These are phyloP conservation scores for Crotophaga sulcirostris DNA, from an alignment of 2,113 vertebrate species.

Conservation along the genomic window DNA sequence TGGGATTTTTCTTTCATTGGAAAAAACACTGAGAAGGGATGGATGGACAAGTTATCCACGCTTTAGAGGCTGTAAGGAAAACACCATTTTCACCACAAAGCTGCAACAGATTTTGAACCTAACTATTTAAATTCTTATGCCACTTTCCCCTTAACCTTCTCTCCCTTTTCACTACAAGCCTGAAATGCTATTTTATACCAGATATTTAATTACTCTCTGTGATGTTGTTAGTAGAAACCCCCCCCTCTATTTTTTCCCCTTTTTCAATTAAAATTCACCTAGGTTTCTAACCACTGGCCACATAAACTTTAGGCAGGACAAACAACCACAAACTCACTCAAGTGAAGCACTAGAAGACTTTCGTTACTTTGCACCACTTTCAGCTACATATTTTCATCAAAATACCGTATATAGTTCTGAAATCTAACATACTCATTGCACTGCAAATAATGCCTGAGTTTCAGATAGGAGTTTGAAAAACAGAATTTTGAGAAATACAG, in stretches of 20 bases:
- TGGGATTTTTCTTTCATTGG: not conserved
- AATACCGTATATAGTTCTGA: not conserved
- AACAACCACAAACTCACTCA: rapidly evolving
- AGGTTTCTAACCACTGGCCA: not conserved
- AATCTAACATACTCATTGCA: rapidly evolving
- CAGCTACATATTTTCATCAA: not conserved
- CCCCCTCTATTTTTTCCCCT: rapidly evolving
- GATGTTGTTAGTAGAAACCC: not conserved
- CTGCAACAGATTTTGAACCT: rapidly evolving
- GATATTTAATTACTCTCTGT: not conserved
- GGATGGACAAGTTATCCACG: not conserved
- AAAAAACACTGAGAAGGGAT: not conserved
- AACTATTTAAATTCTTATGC: not conserved
- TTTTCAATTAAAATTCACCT: not conserved
- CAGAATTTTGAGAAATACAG: not conserved
- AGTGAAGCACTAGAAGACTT: not conserved
- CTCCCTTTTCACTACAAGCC: not conserved
- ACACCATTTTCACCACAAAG: not conserved
- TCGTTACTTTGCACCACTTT: not conserved
- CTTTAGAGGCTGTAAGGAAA: not conserved
- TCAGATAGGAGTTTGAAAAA: not conserved
- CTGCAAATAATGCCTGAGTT: not conserved
- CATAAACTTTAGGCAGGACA: not conserved
- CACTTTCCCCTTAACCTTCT: not conserved
- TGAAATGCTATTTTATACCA: not conserved